Evolutionary conservation across 1,140 invertebrate genomes (phyloP), one percentile per base, ranked within the genome.

Genomic region (Drosophila sechellia): DNA sequence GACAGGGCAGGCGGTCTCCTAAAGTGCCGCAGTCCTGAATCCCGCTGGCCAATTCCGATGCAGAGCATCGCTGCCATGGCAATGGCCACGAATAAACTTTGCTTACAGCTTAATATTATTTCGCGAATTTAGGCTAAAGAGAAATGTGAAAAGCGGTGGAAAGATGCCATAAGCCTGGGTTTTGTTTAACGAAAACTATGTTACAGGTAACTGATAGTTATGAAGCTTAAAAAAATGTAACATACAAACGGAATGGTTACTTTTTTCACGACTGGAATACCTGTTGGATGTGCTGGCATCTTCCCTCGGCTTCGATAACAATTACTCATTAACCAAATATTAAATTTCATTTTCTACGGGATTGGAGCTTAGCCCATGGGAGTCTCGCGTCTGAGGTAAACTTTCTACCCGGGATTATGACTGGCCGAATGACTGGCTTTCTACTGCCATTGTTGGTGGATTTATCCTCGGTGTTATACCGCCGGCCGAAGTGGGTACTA

Each of bases 391-490:
- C 53, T 52, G 42, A 48, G 50, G 37, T 46, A 85, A 68, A 69
- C 43, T 79, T 80, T 63, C 34, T 22, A 34, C 25, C 45, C 60
- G 25, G 58, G 63, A 68, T 57, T 73, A 73, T 75, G 46, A 52
- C 43, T 60, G 52, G 50, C 35, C 52, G 34, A 48, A 50, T 40
- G 75, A 42, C 54, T 64, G 66, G 56, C 59, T 84, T 76, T 79
- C 80, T 8, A 78, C 59, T 81, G 73, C 13, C 34, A 57, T 61
- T 40, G 58, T 27, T 74, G 35, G 45, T 65, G 58, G 52, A 69
- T 68, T 60, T 76, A 77, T 73, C 79, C 54, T 34, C 46, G 69
- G 57, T 73, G 64, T 57, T 64, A 57, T 77, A 31, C 58, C 45
- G 72, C 48, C 55, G 35, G 11, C n/a, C 60, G 58, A 50, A 59